Conservation (phyloP, 2,888 invertebrate genomes). For the Netelia virgata region DNA sequence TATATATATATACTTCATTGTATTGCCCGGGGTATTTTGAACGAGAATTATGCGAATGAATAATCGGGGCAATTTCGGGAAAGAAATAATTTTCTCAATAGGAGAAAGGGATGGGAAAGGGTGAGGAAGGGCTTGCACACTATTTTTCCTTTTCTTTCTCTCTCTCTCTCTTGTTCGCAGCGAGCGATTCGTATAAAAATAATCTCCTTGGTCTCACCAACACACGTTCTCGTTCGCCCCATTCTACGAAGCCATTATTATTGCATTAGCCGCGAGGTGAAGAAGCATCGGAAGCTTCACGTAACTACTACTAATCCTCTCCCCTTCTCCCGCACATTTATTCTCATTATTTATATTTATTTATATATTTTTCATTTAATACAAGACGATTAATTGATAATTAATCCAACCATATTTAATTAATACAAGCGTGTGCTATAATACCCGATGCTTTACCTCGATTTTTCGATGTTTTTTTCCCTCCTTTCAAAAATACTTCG, state of each 20-base stretch:
- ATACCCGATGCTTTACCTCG: too few relatives aligned
- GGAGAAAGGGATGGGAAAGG: conserved; percentile 6
- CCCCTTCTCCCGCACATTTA: neutral
- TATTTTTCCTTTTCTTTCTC: neutral
- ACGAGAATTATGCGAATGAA: conserved; percentile 24
- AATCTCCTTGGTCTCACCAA: conserved; percentile 24
- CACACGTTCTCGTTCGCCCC: conserved; percentile 27
- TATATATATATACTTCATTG: neutral
- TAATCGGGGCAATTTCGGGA: conserved; percentile 42
- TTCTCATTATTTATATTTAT: neutral
- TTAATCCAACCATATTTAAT: too few relatives aligned
- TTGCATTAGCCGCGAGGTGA: conserved; percentile 54
- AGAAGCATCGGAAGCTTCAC: conserved; percentile 16
- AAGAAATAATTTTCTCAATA: conserved; percentile 30
- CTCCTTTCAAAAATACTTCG: too few relatives aligned
- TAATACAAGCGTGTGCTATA: too few relatives aligned
- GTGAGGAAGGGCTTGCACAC: neutral
- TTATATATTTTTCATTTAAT: neutral
- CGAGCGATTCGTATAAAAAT: conserved; percentile 31
- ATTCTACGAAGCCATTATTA: conserved; percentile 62
- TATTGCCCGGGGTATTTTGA: conserved; percentile 9
- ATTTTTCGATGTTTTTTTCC: too few relatives aligned
- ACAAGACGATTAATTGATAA: too few relatives aligned
- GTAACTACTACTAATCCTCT: neutral
- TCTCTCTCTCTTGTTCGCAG: neutral